phyloP scores from a whole-genome alignment of 2,113 vertebrate genomes.

The Siphamia tubifer region DNA sequence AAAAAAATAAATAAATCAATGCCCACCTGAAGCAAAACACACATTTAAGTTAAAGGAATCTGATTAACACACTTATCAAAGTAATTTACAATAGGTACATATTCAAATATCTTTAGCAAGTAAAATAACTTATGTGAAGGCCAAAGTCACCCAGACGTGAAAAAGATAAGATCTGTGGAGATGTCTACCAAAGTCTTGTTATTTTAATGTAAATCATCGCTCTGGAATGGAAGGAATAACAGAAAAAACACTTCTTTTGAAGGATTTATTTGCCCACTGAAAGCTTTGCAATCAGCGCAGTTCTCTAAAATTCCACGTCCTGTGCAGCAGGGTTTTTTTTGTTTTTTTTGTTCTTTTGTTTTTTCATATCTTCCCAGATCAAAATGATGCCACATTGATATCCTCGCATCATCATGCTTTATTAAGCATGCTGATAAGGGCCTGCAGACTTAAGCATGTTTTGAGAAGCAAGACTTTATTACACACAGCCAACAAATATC shows the following conservation, averaged over 20 bases:
- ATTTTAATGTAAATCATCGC: constrained; percentile 57
- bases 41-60: neutral
- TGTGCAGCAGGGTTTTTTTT: too few species aligned
- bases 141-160: constrained; percentile 35
- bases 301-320: constrained; percentile 8
- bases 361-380: neutral
- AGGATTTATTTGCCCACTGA: constrained; percentile 58
- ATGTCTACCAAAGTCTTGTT: constrained; percentile 39
- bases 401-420: constrained; percentile 47
- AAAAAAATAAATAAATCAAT: too few species aligned
- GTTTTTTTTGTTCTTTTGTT: too few species aligned
- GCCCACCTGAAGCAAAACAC: neutral
- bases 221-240: constrained; percentile 43
- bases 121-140: constrained; percentile 35
- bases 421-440: constrained; percentile 74
- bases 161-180: constrained; percentile 44
- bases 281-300: constrained; percentile 34
- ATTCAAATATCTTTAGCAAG: neutral
- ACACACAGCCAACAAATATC: constrained; percentile 66
- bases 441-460: constrained; percentile 57
- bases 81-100: constrained; percentile 16
- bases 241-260: constrained; percentile 44
- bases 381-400: constrained; percentile 50
- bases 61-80: neutral
- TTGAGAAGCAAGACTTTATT: constrained; percentile 53